Evolutionary conservation across 2,888 invertebrate genomes (phyloP).

Genomic region (Caradrina kadenii): DNA sequence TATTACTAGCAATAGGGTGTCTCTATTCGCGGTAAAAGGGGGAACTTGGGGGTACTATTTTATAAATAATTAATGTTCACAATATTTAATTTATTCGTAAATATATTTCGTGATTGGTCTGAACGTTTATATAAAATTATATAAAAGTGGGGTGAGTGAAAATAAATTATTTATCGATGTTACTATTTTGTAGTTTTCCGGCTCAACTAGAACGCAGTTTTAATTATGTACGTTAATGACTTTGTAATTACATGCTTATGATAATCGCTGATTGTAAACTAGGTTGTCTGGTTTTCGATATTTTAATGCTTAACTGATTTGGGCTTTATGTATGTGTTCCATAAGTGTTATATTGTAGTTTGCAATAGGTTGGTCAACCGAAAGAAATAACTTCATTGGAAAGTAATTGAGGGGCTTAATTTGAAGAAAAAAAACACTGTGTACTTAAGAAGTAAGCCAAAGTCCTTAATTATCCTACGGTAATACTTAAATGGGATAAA

Average conservation of each 20-base stretch:
- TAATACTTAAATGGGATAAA: no score
- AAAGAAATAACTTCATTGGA: no score
- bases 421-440: no score
- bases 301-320: background rate
- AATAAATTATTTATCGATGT: slow-evolving; percentile 48
- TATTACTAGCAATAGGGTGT: slow-evolving; percentile 75
- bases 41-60: slow-evolving; percentile 54
- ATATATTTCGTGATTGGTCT: slow-evolving; percentile 69
- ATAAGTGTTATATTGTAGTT: background rate
- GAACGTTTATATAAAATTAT: slow-evolving; percentile 59
- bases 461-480: no score
- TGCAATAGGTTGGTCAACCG: background rate
- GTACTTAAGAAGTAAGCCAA: no score
- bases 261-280: slow-evolving; percentile 31
- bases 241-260: slow-evolving; percentile 51
- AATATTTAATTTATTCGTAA: slow-evolving; percentile 70
- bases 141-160: slow-evolving; percentile 56
- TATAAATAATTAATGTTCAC: slow-evolving; percentile 63
- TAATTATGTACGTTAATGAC: slow-evolving; percentile 44
- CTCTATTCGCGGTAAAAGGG: slow-evolving; percentile 60
- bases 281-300: background rate
- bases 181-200: slow-evolving; percentile 53
- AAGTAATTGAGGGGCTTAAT: no score
- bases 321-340: background rate
- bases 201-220: slow-evolving; percentile 29